These are phyloP conservation scores for Stenolophus ochropezus DNA, from an alignment of 2,888 invertebrate species.

Conservation along the genomic window DNA sequence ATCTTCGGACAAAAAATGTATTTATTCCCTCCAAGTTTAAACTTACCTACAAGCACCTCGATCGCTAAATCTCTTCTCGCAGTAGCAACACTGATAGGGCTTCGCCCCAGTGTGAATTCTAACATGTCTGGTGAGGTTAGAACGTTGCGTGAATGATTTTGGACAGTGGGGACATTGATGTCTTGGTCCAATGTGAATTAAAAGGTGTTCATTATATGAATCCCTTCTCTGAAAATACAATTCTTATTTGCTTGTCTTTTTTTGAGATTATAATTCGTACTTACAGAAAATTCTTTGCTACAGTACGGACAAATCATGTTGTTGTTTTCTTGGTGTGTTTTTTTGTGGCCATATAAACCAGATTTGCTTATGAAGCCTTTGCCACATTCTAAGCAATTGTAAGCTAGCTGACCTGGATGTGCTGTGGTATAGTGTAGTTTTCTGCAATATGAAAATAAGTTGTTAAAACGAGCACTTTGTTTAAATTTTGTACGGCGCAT, in stretches of 20 bases:
- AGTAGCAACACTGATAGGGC: slow-evolving; percentile 76
- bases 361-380: slow-evolving; percentile 78
- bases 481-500: too few species aligned
- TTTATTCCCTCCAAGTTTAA: too few species aligned
- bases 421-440: slow-evolving; percentile 76
- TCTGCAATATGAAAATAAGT: slow-evolving; percentile 67
- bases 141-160: slow-evolving; percentile 77
- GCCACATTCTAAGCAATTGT: slow-evolving; percentile 74
- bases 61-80: slow-evolving; percentile 76
- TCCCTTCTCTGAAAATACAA: slow-evolving; percentile 73
- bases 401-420: slow-evolving; percentile 75
- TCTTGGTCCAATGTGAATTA: slow-evolving; percentile 77
- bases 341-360: slow-evolving; percentile 76
- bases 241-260: not conserved
- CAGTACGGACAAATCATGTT: slow-evolving; percentile 73
- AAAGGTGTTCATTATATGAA: slow-evolving; percentile 77
- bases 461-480: too few species aligned
- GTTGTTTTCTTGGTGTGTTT: slow-evolving; percentile 72
- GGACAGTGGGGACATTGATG: slow-evolving; percentile 78
- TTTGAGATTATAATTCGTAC: slow-evolving; percentile 61
- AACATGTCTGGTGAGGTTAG: slow-evolving; percentile 77
- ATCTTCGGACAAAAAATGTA: too few species aligned
- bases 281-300: slow-evolving; percentile 74
- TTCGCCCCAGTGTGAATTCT: slow-evolving; percentile 77
- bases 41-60: slow-evolving; percentile 75